Base-by-base conservation (phyloP, 2,113 vertebrate genomes). In the Tyto alba region DNA sequence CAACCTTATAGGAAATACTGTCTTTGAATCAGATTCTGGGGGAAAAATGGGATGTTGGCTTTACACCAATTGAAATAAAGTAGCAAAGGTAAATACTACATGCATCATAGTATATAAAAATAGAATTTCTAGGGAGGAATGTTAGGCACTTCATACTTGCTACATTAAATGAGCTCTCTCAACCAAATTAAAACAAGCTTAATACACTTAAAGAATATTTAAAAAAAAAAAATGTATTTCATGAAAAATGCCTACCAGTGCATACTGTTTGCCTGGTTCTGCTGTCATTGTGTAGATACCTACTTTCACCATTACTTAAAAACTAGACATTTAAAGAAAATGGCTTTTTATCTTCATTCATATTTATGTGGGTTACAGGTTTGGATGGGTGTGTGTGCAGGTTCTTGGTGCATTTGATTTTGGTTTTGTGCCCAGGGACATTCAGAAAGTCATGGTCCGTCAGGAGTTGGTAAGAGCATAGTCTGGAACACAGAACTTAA, bases 401-500 rank as follows among this genome's bases (percentile, higher is more conserved):
- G 16, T 30, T 63, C n/a, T 77, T 62, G 41, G 29, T 67, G 52
- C 13, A 8, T 60, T 91, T 79, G 62, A 8, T 9, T 85, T 87
- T 79, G 63, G 32, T 22, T 85, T 72, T 88, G 29, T 69, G 25
- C 22, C 16, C 27, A 22, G 34, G 13, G 9, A 29, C n/a, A 9
- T 63, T 57, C 32, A 80, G n/a, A n/a, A 68, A 48, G 27, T 34
- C 2, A 0, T 22, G 34, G 12, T 43, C 29, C 1, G 0, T 41
- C 17, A 56, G 43, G 38, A 63, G 34, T 12, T 73, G 59, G 11
- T 13, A 60, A 17, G n/a, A 55, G 13, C 36, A 16, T 6, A 16
- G 29, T 26, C 19, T 69, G 75, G 38, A 88, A 71, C 2, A 11
- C 0, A 55, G 57, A 30, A 27, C 8, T 67, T 52, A 10, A 5